A percentile compares a stretch with the other conserved stretches of the same genome.
Conservation (phyloP, 2,888 invertebrate species). For the Philereme transversata region DNA sequence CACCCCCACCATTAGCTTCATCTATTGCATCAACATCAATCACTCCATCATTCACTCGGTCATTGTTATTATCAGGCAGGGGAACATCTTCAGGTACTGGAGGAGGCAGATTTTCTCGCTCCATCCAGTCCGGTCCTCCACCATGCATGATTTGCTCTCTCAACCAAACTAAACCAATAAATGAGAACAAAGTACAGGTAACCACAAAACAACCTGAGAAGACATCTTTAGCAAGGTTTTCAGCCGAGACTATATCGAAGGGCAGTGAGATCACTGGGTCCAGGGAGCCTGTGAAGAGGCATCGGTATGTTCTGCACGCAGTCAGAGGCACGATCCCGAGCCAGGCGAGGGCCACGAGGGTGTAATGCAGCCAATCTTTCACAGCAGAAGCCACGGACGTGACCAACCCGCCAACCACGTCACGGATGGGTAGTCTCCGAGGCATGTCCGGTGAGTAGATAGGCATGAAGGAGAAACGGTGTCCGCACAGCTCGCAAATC, state of each 20-base stretch:
- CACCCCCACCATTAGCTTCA: constrained; percentile 66
- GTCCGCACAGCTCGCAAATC: constrained; percentile 98
- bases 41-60: constrained; percentile 65
- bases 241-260: constrained; percentile 95
- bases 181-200: constrained; percentile 96
- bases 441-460: constrained; percentile 99
- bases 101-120: constrained; percentile 85
- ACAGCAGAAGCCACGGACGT: constrained; percentile 96
- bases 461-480: constrained; percentile 98
- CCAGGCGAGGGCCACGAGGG: constrained; percentile 98
- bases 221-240: constrained; percentile 96
- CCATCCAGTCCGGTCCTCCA: constrained; percentile 98
- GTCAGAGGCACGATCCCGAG: constrained; percentile 97
- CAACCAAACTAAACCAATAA: constrained; percentile 98
- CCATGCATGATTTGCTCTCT: constrained; percentile 99
- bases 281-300: constrained; percentile 95
- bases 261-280: constrained; percentile 94
- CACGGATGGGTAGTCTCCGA: constrained; percentile 95
- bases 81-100: constrained; percentile 77
- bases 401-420: constrained; percentile 95
- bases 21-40: constrained; percentile 65
- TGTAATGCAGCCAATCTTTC: constrained; percentile 98
- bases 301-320: constrained; percentile 97
- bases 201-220: constrained; percentile 99
- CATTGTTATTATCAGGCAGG: constrained; percentile 79